Conservation (phyloP, 2,113 vertebrate genomes). For the Brachirus orientalis region DNA sequence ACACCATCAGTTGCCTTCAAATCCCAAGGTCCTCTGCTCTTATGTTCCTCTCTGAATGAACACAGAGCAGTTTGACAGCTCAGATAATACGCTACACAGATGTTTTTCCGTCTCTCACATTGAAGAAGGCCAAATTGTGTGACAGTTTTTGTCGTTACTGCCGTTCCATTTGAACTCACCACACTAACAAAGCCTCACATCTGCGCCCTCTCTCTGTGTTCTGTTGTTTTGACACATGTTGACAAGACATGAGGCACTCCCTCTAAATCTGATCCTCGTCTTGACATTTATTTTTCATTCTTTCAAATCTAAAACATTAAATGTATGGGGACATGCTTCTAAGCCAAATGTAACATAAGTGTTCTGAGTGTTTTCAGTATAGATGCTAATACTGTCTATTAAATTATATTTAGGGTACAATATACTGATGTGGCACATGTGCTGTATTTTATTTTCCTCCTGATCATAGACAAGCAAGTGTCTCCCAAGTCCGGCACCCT, state of each 20-base stretch:
- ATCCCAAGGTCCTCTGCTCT: too few species aligned
- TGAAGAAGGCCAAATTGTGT: neutral
- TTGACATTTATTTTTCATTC: too few species aligned
- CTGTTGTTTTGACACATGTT: neutral
- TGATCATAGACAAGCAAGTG: slow-evolving; percentile 91
- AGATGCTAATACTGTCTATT: too few species aligned
- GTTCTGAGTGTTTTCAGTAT: too few species aligned
- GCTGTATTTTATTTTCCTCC: slow-evolving; percentile 10
- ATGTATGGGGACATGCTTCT: too few species aligned
- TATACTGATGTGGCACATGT: neutral
- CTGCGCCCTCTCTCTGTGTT: neutral
- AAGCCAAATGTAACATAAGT: too few species aligned
- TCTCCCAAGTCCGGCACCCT: slow-evolving; percentile 94
- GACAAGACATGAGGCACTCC: too few species aligned
- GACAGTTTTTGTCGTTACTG: slow-evolving; percentile 14
- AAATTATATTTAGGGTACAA: neutral
- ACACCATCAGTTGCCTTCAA: neutral
- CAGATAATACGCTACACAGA: slow-evolving; percentile 1
- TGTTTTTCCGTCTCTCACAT: slow-evolving; percentile 1
- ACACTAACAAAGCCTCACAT: slow-evolving; percentile 3
- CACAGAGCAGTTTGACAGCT: slow-evolving; percentile 7
- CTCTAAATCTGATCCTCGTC: too few species aligned
- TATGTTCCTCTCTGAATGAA: too few species aligned
- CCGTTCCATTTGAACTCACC: slow-evolving; percentile 6
- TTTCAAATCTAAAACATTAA: too few species aligned